These are phyloP conservation scores for Sinocyclocheilus maitianheensis DNA, from an alignment of 2,113 vertebrate species.

Conservation along the genomic window DNA sequence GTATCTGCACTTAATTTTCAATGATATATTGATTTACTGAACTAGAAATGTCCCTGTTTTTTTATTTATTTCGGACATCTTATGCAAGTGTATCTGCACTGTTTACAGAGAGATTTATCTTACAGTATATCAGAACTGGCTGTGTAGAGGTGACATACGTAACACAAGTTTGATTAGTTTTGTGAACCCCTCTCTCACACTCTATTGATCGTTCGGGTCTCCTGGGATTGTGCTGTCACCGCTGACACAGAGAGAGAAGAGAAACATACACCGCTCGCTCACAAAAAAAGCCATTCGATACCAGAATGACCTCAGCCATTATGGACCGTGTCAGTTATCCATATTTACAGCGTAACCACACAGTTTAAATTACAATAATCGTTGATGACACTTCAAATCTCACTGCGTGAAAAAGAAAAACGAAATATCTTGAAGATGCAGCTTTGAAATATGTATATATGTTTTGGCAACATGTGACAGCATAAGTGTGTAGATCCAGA, in stretches of 20 bases:
- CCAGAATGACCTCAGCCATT: conserved; percentile 6
- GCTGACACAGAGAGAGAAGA: conserved; percentile 17
- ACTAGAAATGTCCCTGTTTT: not conserved
- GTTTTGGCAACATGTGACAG: conserved; percentile 16
- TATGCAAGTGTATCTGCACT: not conserved
- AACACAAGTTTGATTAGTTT: conserved; percentile 29
- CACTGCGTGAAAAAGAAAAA: not conserved
- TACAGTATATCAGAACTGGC: not conserved
- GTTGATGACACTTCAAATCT: not conserved
- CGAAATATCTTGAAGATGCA: not conserved
- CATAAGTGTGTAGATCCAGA: not conserved
- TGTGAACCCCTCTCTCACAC: conserved; percentile 20
- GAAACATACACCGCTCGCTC: conserved; percentile 18
- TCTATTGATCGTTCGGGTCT: conserved; percentile 13
- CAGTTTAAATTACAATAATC: not conserved
- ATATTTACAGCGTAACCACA: not conserved
- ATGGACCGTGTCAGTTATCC: not conserved
- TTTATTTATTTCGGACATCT: not conserved
- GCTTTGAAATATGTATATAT: conserved; percentile 18
- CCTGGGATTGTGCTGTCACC: conserved; percentile 18
- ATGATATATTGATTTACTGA: not conserved
- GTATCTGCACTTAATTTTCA: not conserved
- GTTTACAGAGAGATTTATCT: not conserved
- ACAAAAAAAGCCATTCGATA: conserved; percentile 3
- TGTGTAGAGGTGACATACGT: not conserved